phyloP scores from a whole-genome alignment of 2,797 vertebrate species.

The Pseudomugil gertrudae region DNA sequence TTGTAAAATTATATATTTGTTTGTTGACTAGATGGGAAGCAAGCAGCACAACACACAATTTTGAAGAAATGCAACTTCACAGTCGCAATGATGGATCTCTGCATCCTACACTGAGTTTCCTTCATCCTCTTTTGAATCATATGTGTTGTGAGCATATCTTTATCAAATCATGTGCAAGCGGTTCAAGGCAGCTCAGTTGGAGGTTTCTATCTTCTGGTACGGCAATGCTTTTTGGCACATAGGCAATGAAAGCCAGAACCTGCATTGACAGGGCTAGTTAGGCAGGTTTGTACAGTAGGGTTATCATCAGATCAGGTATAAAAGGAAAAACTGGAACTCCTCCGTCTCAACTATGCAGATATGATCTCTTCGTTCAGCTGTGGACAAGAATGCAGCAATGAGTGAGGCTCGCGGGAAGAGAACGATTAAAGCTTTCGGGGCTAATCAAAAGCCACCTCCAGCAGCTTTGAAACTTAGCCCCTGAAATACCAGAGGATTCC shows the following conservation, averaged over 20 bases:
- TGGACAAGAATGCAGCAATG: slow-evolving; percentile 55
- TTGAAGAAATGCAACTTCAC: not conserved
- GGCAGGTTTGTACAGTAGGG: not conserved
- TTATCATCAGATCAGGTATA: slow-evolving; percentile 15
- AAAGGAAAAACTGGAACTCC: slow-evolving; percentile 37
- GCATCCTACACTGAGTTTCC: not conserved
- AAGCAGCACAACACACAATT: not conserved
- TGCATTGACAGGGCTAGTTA: not conserved
- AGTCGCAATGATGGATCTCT: slow-evolving; percentile 8
- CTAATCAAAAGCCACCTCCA: slow-evolving; percentile 69
- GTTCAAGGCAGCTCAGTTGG: not conserved
- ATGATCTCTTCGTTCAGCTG: slow-evolving; percentile 54
- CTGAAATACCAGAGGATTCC: slow-evolving; percentile 66
- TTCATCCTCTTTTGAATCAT: not conserved
- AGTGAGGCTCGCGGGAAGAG: slow-evolving; percentile 52
- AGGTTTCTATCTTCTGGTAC: slow-evolving; percentile 3
- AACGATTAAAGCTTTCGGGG: slow-evolving; percentile 61
- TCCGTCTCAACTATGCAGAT: slow-evolving; percentile 49
- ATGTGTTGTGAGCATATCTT: not conserved
- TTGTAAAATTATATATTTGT: not conserved
- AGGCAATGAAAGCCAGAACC: not conserved
- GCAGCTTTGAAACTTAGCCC: slow-evolving; percentile 73
- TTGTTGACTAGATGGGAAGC: not conserved
- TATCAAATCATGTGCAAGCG: not conserved
- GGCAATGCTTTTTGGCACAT: too few relatives aligned